Percentiles rank a stretch among this genome's conserved stretches.
Evolutionary conservation across 2,113 vertebrate species (phyloP).

Genomic region (Helogale parvula): DNA sequence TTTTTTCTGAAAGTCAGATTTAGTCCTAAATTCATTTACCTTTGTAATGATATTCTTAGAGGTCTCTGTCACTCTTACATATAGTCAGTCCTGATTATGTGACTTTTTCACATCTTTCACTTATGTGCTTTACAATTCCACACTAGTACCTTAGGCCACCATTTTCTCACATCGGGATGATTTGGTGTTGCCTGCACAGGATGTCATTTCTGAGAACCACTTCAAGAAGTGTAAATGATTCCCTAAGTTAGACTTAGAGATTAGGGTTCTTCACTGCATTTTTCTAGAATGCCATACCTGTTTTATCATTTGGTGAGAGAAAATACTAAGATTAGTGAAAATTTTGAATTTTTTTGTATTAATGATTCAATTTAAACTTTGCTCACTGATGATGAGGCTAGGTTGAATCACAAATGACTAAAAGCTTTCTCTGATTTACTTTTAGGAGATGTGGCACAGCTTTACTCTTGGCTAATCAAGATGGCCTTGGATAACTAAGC

Average conservation of each 20-base stretch:
- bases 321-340: background rate
- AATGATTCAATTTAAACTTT: background rate
- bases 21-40: background rate
- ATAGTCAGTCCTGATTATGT: background rate
- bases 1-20: background rate
- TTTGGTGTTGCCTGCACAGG: background rate
- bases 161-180: background rate
- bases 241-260: background rate
- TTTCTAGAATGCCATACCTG: background rate
- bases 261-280: background rate
- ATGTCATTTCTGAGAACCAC: background rate
- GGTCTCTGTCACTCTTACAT: background rate
- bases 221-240: background rate
- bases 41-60: background rate
- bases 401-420: background rate
- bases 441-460: background rate
- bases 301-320: background rate
- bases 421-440: background rate
- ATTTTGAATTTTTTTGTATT: background rate
- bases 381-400: background rate
- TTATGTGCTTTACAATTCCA: background rate
- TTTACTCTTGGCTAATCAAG: background rate
- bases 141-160: background rate
- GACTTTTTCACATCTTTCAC: background rate
- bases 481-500: background rate